phyloP scores from a whole-genome alignment of 2,888 invertebrate species.

The Agrilus mali region DNA sequence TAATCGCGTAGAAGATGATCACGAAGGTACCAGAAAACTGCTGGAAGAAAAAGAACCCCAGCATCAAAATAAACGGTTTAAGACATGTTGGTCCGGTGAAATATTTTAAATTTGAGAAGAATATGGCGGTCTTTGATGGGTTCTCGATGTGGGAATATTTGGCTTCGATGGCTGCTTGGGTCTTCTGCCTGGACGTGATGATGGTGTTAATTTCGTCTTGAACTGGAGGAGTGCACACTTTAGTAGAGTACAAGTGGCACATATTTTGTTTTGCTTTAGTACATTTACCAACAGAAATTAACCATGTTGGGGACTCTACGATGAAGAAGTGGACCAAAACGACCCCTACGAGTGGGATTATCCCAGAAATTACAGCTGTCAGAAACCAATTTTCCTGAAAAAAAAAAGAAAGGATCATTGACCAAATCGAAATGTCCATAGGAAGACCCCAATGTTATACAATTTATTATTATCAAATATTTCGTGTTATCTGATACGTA shows the following conservation, averaged over 20 bases:
- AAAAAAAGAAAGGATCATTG: constrained; percentile 5
- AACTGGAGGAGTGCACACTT: constrained; percentile 17
- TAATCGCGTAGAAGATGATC: constrained; percentile 43
- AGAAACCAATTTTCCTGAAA: constrained; percentile 36
- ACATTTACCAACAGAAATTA: constrained; percentile 34
- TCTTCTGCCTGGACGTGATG: constrained; percentile 16
- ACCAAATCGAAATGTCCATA: no score
- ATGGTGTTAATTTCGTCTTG: constrained; percentile 23
- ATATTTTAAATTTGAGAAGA: constrained; percentile 20
- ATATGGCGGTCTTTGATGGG: constrained; percentile 7
- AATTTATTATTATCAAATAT: no score
- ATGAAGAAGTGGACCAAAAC: constrained; percentile 30
- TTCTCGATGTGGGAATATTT: background rate
- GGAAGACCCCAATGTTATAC: no score
- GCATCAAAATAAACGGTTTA: constrained; percentile 37
- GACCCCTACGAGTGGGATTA: constrained; percentile 33
- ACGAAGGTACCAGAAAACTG: constrained; percentile 45
- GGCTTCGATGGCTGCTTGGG: constrained; percentile 2
- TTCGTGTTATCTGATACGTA: no score
- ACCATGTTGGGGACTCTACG: constrained; percentile 44
- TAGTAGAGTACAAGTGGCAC: constrained; percentile 32
- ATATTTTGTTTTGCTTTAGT: constrained; percentile 35
- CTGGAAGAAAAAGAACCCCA: constrained; percentile 42
- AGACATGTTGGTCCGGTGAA: constrained; percentile 31
- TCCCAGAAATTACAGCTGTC: constrained; percentile 32